Percentiles rank a stretch among this genome's conserved stretches.
Evolutionary conservation across 1,140 invertebrate genomes (phyloP).

Genomic region (Teleogryllus occipitalis): DNA sequence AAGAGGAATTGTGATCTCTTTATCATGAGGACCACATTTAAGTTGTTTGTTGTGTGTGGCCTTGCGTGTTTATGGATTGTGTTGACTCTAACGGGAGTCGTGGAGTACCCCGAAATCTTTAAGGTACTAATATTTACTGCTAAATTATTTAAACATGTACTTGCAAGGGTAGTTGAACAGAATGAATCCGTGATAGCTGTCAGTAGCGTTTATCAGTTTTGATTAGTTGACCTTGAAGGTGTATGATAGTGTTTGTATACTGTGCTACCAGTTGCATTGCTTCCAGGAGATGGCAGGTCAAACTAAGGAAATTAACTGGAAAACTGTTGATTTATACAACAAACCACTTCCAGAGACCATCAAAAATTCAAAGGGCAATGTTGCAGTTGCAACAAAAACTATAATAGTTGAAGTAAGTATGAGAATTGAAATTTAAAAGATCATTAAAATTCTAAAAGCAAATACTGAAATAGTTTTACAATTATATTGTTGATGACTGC

Average conservation of each 20-base stretch:
- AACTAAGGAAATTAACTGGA: conserved; percentile 2
- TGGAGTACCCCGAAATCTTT: background rate
- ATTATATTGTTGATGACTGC: background rate
- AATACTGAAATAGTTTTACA: no score
- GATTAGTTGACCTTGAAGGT: no score
- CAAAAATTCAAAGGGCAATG: background rate
- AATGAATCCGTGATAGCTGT: no score
- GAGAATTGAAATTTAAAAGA: no score
- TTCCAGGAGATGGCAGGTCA: background rate
- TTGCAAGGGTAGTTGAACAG: no score
- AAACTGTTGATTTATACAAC: background rate
- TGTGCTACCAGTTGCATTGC: background rate
- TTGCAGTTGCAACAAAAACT: background rate
- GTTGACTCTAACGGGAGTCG: background rate
- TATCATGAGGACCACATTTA: background rate
- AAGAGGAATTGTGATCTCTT: background rate
- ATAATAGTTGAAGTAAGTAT: no score
- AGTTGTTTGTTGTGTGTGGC: background rate
- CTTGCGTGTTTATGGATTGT: background rate
- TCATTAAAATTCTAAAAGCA: no score
- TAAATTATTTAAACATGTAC: no score
- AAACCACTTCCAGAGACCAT: background rate
- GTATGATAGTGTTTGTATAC: background rate
- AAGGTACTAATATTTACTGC: background rate
- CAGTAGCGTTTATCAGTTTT: no score